These are phyloP conservation scores for Tachysurus vachellii DNA, from an alignment of 2,113 vertebrate genomes.

Conservation along the genomic window DNA sequence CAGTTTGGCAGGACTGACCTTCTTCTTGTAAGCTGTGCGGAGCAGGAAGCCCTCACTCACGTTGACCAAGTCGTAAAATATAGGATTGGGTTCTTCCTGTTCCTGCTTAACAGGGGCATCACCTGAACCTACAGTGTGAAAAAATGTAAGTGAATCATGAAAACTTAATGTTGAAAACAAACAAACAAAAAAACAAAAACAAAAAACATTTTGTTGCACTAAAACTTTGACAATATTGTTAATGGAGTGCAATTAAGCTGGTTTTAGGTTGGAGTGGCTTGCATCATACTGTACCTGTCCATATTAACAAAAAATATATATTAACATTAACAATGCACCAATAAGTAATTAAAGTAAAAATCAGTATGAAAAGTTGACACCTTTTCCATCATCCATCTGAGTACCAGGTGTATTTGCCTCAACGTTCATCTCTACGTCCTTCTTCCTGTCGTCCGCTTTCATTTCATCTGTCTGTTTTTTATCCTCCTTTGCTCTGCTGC, in stretches of 20 bases:
- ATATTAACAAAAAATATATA: background rate
- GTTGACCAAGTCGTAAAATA: constrained; percentile 88
- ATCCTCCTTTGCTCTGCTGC: constrained; percentile 35
- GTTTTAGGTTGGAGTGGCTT: background rate
- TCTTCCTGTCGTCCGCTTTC: constrained; percentile 54
- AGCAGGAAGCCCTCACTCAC: constrained; percentile 95
- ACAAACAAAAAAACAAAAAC: background rate
- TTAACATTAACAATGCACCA: background rate
- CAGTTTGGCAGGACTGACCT: constrained; percentile 88
- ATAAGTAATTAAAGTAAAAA: background rate
- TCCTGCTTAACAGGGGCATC: constrained; percentile 59
- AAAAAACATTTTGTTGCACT: background rate
- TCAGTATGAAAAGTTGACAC: constrained; percentile 43
- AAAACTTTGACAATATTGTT: background rate
- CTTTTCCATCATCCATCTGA: constrained; percentile 57
- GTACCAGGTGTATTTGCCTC: constrained; percentile 47
- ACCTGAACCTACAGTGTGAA: constrained; percentile 3
- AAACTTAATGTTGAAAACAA: background rate
- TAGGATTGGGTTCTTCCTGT: constrained; percentile 53
- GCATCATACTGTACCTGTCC: background rate
- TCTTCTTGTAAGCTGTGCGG: constrained; percentile 93
- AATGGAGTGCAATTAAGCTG: background rate
- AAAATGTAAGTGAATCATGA: background rate
- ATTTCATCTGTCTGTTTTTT: constrained; percentile 21
- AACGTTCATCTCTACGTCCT: constrained; percentile 59